Conservation (phyloP, 2,113 vertebrate genomes). For the Machaerirhynchus nigripectus region DNA sequence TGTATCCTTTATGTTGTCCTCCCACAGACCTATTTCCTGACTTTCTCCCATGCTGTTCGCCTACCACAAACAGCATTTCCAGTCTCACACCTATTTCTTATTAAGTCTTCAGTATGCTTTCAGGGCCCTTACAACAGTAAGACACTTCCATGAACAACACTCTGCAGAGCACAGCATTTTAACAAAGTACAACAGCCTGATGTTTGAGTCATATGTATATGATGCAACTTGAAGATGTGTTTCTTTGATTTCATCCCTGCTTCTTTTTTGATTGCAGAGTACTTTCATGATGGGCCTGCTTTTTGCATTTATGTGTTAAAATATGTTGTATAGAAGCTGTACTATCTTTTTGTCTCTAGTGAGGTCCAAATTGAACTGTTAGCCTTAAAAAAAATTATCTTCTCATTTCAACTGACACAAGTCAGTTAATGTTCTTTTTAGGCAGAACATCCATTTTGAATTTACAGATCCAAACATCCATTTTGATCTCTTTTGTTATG, state of each 20-base stretch:
- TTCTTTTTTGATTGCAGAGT: background rate
- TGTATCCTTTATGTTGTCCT: background rate
- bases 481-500: background rate
- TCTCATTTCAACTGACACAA: background rate
- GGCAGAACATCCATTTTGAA: background rate
- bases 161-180: background rate
- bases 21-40: background rate
- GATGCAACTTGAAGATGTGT: background rate
- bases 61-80: background rate
- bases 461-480: background rate
- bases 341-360: background rate
- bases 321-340: background rate
- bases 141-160: background rate
- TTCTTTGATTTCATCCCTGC: background rate
- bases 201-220: background rate
- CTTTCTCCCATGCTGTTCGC: background rate
- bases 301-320: background rate
- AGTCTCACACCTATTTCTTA: background rate
- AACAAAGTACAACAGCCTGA: background rate
- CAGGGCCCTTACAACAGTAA: background rate
- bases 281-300: background rate
- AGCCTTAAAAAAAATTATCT: background rate
- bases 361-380: rapidly evolving
- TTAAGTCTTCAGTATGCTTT: background rate
- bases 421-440: background rate